Conservation (phyloP, 2,113 vertebrate species). For the Aegithalos caudatus region DNA sequence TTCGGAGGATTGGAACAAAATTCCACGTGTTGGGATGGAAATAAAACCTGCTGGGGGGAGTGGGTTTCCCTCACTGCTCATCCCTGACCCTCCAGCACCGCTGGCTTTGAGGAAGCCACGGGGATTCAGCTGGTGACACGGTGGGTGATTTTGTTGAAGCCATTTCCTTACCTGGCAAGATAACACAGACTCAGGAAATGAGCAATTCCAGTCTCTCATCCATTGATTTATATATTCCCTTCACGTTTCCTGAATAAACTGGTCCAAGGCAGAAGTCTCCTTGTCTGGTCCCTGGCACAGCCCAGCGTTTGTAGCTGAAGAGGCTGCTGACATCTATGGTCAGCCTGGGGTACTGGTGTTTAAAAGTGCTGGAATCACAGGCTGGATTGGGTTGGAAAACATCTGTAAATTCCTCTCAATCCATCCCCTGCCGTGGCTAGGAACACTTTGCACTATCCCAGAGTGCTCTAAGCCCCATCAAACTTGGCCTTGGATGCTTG, state of each 20-base stretch:
- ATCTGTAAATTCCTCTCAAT: not conserved
- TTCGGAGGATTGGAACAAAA: not conserved
- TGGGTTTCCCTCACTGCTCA: rapidly evolving
- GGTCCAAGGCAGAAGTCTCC: not conserved
- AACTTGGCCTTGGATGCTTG: not conserved
- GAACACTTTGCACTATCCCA: not conserved
- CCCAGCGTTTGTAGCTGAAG: not conserved
- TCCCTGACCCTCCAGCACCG: not conserved
- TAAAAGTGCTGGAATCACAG: not conserved
- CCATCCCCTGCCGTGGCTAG: not conserved
- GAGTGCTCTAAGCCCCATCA: not conserved
- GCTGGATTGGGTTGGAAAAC: not conserved
- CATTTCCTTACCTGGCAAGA: not conserved
- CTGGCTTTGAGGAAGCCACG: rapidly evolving
- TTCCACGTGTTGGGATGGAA: rapidly evolving
- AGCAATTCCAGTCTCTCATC: not conserved
- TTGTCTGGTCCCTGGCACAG: not conserved
- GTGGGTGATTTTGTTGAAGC: not conserved
- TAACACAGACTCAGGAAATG: not conserved
- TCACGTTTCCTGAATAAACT: not conserved
- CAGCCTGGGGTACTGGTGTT: not conserved
- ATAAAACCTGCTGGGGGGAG: not conserved
- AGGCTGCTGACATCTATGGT: constrained; percentile 29
- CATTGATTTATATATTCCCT: not conserved
- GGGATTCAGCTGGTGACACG: rapidly evolving